Evolutionary conservation across 2,113 vertebrate species (phyloP).

Genomic region (Tragelaphus scriptus): DNA sequence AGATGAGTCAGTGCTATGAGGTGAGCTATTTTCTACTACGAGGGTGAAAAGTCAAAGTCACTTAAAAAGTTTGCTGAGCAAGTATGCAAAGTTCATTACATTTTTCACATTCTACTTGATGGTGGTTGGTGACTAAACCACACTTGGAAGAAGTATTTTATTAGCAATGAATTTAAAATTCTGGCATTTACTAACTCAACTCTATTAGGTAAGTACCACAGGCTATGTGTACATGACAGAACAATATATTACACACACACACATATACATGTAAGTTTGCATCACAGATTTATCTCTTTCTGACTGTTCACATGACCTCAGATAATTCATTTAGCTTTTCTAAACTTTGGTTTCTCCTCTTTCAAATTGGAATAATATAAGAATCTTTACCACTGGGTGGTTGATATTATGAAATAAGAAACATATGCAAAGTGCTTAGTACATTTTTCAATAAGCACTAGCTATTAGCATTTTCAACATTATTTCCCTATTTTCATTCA

Average conservation of each 20-base stretch:
- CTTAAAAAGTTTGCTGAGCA: neutral
- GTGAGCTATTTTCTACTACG: constrained; percentile 12
- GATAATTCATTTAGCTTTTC: neutral
- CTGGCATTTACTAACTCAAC: neutral
- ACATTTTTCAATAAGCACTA: neutral
- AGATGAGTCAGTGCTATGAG: constrained; percentile 12
- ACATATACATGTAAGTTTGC: neutral
- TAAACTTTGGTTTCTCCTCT: neutral
- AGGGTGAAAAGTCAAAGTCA: neutral
- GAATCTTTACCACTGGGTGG: neutral
- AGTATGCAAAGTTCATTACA: neutral
- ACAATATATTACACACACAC: neutral
- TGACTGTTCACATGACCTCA: neutral
- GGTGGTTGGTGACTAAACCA: neutral
- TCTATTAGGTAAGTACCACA: neutral
- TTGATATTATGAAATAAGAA: neutral
- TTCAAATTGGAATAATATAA: neutral
- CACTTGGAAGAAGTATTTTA: neutral
- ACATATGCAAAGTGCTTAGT: neutral
- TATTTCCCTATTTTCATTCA: neutral
- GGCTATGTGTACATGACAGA: neutral
- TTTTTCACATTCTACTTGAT: neutral
- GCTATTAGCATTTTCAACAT: neutral
- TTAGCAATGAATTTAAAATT: neutral
- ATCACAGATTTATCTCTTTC: neutral